Evolutionary conservation across 92 coral and sea anemone genomes (phyloP), one percentile per base, ranked within the genome.

Genomic region (Epizoanthus stellaris): DNA sequence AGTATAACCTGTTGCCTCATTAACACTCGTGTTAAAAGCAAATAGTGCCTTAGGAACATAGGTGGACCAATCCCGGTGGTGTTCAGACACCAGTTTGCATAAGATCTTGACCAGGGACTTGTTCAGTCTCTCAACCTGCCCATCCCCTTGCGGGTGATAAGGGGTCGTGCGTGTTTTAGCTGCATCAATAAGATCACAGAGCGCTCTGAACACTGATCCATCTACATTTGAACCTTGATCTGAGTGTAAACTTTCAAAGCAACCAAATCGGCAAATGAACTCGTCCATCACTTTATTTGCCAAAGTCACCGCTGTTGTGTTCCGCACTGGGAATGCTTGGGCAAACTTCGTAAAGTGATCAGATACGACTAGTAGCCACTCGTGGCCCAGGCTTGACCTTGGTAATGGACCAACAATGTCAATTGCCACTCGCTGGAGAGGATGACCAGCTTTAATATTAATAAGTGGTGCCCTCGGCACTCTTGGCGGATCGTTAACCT

Each of bases 361-460:
- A 2, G 86, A 75, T 2, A 85, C 89, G 69, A 89, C 89, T 70
- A 85, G 80, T 61, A 89, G 25, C 86, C 80, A 89, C 86, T 86
- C 85, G 38, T 89, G 74, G n/a, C 79, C 77, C 16, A 25, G 25
- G 25, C 25, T 23, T 23, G 25, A 77, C 25, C 57, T 57, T 59
- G 92, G 89, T 6, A 77, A 72, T 11, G 80, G 84, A 1, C 73
- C 87, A 8, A 57, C 82, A 20, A 82, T 82, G 71, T 88, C 87
- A 17, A 88, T 82, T 15, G 91, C 87, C 1, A 80, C 76, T 25
- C 69, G 81, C 30, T 88, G 82, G n/a, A 82, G 14, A 16, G 92
- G 92, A 56, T 85, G 67, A 47, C 89, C 87, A 23, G 89, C 88
- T 43, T 85, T 65, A 82, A 34, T 87, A 34, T 30, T 36, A 64